Evolutionary conservation across 2,113 vertebrate species (phyloP).

Genomic region (Butastur rufipennis): DNA sequence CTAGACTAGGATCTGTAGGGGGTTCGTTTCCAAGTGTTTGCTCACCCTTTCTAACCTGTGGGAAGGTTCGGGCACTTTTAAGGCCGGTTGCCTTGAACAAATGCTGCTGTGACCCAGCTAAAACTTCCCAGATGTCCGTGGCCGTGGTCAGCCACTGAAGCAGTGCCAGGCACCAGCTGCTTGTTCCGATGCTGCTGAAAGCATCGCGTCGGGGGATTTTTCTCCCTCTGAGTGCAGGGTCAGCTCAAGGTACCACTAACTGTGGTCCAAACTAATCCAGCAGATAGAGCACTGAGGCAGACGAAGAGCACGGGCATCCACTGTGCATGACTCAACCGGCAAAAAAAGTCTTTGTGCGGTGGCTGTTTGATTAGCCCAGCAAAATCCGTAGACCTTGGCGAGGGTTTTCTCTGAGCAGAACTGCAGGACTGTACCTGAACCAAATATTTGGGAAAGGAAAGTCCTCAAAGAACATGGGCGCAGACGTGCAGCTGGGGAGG

Average conservation of each 20-base stretch:
- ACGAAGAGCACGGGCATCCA: neutral
- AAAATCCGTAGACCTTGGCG: neutral
- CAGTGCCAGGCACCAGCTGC: neutral
- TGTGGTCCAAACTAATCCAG: neutral
- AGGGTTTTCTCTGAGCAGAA: neutral
- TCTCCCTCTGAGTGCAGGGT: neutral
- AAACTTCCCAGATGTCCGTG: neutral
- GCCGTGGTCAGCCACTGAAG: neutral
- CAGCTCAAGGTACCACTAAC: neutral
- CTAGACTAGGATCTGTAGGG: neutral
- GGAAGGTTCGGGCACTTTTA: neutral
- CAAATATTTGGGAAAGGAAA: neutral
- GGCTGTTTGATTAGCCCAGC: neutral
- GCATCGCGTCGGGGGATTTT: neutral
- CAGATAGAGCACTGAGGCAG: neutral
- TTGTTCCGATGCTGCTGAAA: neutral
- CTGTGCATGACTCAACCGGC: neutral
- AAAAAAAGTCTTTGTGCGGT: neutral
- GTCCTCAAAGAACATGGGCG: neutral
- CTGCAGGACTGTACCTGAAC: neutral
- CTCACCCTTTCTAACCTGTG: neutral
- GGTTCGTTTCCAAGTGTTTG: neutral
- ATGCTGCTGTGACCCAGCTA: neutral
- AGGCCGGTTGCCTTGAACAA: neutral
- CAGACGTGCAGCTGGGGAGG: neutral